Base-by-base conservation (phyloP, 2,113 vertebrate species). In the Camelus dromedarius region DNA sequence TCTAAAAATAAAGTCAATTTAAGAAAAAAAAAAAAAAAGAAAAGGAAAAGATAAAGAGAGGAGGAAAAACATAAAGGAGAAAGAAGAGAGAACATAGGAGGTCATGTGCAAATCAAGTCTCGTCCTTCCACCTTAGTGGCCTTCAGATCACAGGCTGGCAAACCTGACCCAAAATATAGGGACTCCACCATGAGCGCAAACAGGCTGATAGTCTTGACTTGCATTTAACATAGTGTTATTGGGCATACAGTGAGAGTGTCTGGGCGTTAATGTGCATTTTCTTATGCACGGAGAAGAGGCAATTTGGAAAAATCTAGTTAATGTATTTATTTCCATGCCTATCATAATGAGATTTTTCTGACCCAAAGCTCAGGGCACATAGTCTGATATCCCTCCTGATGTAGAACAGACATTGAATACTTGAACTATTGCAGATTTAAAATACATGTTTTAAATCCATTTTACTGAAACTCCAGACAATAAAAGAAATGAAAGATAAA, bases 151-250 rank as follows among this genome's bases (percentile, higher is more conserved):
- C 26, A 83, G 28, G 28, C 50, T 58, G 24, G 56, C 15, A 28
- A 19, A 66, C 10, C 90, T 81, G 67, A 16, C 14, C 38, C 15
- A 20, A 9, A 8, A 58, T 28, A 2, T 10, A 26, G 5, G 30
- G 35, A 35, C n/a, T 13, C 48, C 9, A 14, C 6, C 30, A 19
- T 0, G 12, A 16, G 14, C 1, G 0, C 6, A 1, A 5, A 30
- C 8, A 48, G 26, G 30, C 58, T 30, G 28, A 77, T 42, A 83
- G 15, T 11, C 6, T 42, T 38, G 54, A 32, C n/a, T 8, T 80
- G 2, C 8, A 28, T 32, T 70, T 66, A n/a, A 1, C 8, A 54
- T 28, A 19, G 19, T 26, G 14, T 66, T 42, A 60, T 42, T 38
- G 10, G 24, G 76, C 83, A 60, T 8, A 30, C 26, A 70, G 38